Evolutionary conservation across 2,113 vertebrate species (phyloP).

Genomic region (Poeciliopsis turrubarensis): DNA sequence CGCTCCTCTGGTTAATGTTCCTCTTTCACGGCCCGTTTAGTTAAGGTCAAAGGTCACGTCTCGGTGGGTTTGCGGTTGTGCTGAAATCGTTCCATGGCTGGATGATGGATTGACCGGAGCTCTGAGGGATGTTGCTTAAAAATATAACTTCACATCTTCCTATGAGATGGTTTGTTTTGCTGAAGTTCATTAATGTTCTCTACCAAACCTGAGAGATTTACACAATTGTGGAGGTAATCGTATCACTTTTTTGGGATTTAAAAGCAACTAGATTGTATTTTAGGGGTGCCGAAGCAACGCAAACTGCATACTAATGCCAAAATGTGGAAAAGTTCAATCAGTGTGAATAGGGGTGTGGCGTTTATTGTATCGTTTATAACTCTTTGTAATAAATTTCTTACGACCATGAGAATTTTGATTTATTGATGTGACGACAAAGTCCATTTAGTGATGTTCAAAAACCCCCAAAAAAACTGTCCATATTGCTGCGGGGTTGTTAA

Average conservation of each 20-base stretch:
- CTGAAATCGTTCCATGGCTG: too few species aligned
- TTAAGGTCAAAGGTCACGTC: neutral
- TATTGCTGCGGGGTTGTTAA: too few species aligned
- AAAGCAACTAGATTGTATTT: neutral
- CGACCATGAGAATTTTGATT: too few species aligned
- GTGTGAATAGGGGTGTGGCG: too few species aligned
- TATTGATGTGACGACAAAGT: too few species aligned
- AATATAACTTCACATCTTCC: neutral
- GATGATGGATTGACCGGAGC: neutral
- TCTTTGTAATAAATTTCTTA: too few species aligned
- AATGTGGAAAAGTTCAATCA: neutral
- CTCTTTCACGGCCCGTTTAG: neutral
- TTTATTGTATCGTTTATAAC: too few species aligned
- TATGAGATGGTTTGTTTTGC: neutral
- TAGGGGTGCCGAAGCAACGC: neutral
- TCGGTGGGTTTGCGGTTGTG: too few species aligned
- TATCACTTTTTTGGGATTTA: neutral
- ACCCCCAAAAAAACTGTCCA: too few species aligned
- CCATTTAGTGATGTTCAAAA: too few species aligned
- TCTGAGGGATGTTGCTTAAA: neutral
- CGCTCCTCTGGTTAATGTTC: neutral
- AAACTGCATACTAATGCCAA: neutral
- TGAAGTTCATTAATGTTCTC: neutral
- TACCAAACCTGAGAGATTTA: neutral
- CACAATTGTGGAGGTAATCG: too few species aligned